phyloP scores from a whole-genome alignment of 2,113 vertebrate species.

The Zootoca vivipara region DNA sequence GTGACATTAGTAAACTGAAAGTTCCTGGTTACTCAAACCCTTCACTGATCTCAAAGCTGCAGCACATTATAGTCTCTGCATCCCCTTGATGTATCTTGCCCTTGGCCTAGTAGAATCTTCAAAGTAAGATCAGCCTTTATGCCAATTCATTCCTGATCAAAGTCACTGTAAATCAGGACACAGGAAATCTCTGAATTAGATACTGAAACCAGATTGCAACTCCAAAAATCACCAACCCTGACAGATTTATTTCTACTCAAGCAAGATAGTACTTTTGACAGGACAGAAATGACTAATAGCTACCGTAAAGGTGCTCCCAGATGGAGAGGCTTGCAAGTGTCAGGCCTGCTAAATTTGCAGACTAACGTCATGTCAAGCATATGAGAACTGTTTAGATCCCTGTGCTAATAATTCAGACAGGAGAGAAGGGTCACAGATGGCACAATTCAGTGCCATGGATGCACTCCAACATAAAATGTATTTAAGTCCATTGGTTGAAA shows the following conservation, averaged over 20 bases:
- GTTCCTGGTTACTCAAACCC: background rate
- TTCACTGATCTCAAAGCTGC: background rate
- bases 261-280: background rate
- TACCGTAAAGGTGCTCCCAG: background rate
- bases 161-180: conserved; percentile 1
- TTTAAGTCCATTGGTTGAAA: background rate
- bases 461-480: background rate
- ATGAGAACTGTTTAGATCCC: background rate
- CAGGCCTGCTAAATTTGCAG: background rate
- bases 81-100: background rate
- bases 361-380: background rate
- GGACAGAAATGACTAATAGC: background rate
- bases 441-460: background rate
- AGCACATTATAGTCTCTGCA: background rate
- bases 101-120: conserved; percentile 2
- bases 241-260: background rate
- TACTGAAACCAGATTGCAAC: background rate
- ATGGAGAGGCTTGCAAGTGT: background rate
- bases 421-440: background rate
- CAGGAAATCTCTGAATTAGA: background rate
- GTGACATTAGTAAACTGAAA: background rate
- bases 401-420: background rate
- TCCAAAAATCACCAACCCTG: background rate
- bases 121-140: background rate
- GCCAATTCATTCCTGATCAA: conserved; percentile 5